Percentiles rank a stretch among this genome's conserved stretches.
Evolutionary conservation across 2,113 vertebrate species (phyloP).

Genomic region (Ceyx cyanopectus): DNA sequence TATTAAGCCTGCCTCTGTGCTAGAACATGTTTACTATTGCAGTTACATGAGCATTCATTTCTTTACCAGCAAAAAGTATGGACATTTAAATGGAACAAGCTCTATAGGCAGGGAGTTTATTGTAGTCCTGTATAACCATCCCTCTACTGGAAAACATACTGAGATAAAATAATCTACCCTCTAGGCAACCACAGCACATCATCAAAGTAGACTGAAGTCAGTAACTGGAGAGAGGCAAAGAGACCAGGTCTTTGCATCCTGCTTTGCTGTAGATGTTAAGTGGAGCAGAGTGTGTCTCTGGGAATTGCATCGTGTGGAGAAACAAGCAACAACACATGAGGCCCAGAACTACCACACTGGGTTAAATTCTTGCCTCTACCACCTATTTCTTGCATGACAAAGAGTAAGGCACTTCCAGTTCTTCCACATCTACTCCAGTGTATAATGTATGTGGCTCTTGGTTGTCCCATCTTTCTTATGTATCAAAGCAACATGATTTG

Average conservation of each 20-base stretch:
- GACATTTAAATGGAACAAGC: background rate
- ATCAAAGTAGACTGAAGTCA: background rate
- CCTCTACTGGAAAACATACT: background rate
- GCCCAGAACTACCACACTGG: background rate
- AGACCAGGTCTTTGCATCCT: background rate
- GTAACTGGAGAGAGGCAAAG: rapidly evolving
- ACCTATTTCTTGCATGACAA: background rate
- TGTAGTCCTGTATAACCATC: background rate
- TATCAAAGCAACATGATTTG: background rate
- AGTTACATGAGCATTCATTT: background rate
- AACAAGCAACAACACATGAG: background rate
- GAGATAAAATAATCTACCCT: background rate
- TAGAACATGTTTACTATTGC: background rate
- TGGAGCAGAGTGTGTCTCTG: background rate
- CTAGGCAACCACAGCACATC: background rate
- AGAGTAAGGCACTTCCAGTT: background rate
- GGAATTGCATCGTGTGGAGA: background rate
- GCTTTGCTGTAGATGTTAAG: background rate
- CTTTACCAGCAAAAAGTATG: background rate
- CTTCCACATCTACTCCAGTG: background rate
- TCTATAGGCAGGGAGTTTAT: background rate
- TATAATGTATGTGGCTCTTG: background rate
- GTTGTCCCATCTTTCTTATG: background rate
- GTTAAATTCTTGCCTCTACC: background rate
- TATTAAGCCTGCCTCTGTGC: background rate